Conservation (phyloP, 2,888 invertebrate species). For the Siphonodentalium dalli region DNA sequence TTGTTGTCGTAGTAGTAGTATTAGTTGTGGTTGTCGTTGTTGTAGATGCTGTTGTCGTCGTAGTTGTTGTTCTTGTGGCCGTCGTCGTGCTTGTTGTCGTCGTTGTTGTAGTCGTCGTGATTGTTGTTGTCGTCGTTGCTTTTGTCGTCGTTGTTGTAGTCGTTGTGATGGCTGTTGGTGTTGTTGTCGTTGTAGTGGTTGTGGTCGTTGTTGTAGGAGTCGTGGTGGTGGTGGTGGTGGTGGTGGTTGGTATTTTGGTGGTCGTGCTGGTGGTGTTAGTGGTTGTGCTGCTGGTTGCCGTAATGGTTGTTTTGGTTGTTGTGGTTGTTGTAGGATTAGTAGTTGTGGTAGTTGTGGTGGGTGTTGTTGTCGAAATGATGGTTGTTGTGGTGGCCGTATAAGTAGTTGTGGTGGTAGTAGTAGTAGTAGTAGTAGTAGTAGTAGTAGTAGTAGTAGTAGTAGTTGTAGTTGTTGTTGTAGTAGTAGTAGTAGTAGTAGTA, state of each 20-base stretch:
- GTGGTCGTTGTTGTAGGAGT: background rate
- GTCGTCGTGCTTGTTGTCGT: background rate
- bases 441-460: slow-evolving; percentile 16
- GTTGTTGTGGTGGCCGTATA: background rate
- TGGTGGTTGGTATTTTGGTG: background rate
- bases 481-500: background rate
- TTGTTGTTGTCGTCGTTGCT: background rate
- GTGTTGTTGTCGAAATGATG: no score
- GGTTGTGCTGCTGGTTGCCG: background rate
- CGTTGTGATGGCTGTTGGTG: background rate
- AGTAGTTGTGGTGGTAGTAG: background rate
- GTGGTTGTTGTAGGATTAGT: no score
- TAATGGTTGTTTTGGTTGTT: background rate
- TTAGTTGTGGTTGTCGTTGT: background rate
- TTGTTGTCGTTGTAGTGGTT: background rate
- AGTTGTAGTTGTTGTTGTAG: slow-evolving; percentile 9
- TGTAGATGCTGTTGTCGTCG: background rate
- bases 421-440: slow-evolving; percentile 8
- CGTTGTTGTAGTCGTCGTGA: background rate
- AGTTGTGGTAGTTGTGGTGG: background rate
- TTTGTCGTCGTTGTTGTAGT: background rate
- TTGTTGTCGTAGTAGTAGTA: background rate
- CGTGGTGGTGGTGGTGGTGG: background rate
- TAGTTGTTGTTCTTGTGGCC: background rate
- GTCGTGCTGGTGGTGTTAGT: background rate